Evolutionary conservation across 2,888 invertebrate genomes (phyloP), one percentile per base, ranked within the genome.

Genomic region (Aporophyla lueneburgensis): DNA sequence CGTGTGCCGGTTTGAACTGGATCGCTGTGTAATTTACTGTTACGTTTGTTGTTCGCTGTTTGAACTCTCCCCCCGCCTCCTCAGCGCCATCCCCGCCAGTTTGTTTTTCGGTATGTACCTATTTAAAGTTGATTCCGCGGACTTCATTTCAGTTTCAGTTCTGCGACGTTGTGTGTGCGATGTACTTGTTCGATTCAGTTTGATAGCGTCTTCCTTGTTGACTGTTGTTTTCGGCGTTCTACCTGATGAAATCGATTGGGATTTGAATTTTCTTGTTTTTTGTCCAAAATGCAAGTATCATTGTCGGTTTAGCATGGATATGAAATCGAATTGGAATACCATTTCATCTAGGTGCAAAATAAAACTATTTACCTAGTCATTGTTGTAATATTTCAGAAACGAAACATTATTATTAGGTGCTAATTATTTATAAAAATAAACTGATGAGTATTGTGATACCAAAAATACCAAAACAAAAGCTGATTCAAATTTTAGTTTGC

Each of bases 21-120:
- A 93, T 94, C 91, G 90, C 92, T 92, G 92, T 93, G 95, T 95
- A 95, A 95, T 95, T 95, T 93, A 94, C 93, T 93, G 93, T 93
- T 92, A 83, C 91, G 90, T 92, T 93, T 92, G 92, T 92, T 92
- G 91, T 92, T 93, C 88, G 84, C 81, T 91, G 91, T 93, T 93
- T 91, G 92, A 91, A 89, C 81, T 82, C 67, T 62, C 54, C 63
- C 80, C 78, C 77, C 71, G 1, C 78, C 67, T 65, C 76, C 71
- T 16, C 72, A 58, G n/a, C 59, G 10, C 73, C 72, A 86, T 85
- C 81, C 83, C 70, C 79, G 59, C 77, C 79, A 86, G 93, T 94
- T 94, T 93, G 93, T 93, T 94, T 93, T 94, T 93, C 89, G 88
- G 86, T 88, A 88, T 85, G 88, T 89, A 46, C 43, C 43, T 46